Percentiles rank a stretch among this genome's conserved stretches.
phyloP scores from a whole-genome alignment of 1,140 invertebrate species.

The Drosophila persimilis region DNA sequence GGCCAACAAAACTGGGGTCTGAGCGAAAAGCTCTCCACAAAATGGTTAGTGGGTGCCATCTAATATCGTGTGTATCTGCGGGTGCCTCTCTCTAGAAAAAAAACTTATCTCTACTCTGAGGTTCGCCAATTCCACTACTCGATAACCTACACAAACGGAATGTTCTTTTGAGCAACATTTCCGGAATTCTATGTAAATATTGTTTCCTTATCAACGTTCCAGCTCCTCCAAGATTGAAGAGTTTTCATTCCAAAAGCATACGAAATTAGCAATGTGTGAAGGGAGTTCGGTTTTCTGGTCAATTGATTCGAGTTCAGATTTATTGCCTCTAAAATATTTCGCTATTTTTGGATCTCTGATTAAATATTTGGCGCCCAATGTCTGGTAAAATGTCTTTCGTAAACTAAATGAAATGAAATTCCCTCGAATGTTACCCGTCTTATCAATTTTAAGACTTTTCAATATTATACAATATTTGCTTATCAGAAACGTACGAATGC shows the following conservation, averaged over 20 bases:
- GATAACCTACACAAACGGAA: conserved; percentile 1
- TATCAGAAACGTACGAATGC: no score
- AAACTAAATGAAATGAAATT: no score
- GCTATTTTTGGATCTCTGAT: background rate
- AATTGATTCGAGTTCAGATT: conserved; percentile 11
- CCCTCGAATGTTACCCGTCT: no score
- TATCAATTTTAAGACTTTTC: no score
- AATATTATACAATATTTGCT: no score
- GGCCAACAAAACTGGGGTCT: conserved; percentile 47
- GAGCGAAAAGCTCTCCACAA: conserved; percentile 3
- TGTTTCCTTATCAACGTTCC: no score
- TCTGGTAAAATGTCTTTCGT: no score
- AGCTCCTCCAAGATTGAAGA: no score
- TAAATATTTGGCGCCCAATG: no score
- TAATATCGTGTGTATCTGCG: conserved; percentile 17
- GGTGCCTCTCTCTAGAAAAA: background rate
- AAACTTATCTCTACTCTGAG: background rate
- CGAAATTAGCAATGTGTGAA: no score
- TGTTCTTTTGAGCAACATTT: background rate
- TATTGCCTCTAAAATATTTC: conserved; percentile 10
- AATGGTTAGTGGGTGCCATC: conserved; percentile 26
- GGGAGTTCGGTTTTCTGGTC: background rate
- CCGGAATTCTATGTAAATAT: background rate
- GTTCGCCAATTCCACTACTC: conserved; percentile 16
- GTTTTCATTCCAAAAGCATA: no score